Percentiles rank a stretch among this genome's conserved stretches.
Evolutionary conservation across 2,113 vertebrate genomes (phyloP).

Genomic region (Cyanocitta stelleri): DNA sequence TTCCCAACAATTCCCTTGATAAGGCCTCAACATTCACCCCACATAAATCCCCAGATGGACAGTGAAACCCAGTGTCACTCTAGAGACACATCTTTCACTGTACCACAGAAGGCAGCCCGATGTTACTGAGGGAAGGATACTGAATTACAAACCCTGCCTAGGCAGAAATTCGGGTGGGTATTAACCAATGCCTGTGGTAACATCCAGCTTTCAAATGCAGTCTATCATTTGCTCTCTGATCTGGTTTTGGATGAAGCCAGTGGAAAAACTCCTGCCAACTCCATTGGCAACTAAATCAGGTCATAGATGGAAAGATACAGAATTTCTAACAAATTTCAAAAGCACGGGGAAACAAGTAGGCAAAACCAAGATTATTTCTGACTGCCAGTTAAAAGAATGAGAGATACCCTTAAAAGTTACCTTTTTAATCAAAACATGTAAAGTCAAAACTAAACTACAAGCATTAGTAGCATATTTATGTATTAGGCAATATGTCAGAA

Average conservation of each 20-base stretch:
- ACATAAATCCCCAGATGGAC: not conserved
- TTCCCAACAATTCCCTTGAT: not conserved
- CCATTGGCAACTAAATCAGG: not conserved
- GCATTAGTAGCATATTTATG: no score
- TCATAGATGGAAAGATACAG: not conserved
- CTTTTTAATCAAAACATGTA: not conserved
- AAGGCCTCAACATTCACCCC: not conserved
- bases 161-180: not conserved
- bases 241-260: not conserved
- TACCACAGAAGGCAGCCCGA: not conserved
- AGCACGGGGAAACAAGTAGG: not conserved
- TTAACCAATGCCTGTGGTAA: not conserved
- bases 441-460: not conserved
- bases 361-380: not conserved
- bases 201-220: not conserved
- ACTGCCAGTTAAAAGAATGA: not conserved
- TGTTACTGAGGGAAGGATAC: not conserved
- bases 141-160: not conserved
- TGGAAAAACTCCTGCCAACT: not conserved
- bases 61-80: not conserved
- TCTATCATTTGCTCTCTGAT: conserved; percentile 4
- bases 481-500: not conserved
- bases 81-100: not conserved
- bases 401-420: not conserved
- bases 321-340: not conserved